Evolutionary conservation across 2,888 invertebrate genomes (phyloP).

Genomic region (Amphiduros pacificus): DNA sequence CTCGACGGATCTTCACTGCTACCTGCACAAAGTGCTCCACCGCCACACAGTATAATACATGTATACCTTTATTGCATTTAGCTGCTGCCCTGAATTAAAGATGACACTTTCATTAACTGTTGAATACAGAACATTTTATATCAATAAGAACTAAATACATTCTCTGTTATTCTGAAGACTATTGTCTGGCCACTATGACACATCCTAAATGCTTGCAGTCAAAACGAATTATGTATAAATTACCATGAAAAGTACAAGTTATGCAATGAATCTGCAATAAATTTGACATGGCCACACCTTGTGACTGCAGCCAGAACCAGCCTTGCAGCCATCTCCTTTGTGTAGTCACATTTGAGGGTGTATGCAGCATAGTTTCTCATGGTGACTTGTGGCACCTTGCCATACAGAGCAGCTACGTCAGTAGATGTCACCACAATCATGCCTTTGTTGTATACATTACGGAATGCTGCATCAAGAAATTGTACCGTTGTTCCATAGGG

Average conservation of each 20-base stretch:
- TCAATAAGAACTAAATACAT: no score
- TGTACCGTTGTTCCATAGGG: conserved; percentile 39
- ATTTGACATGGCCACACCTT: conserved; percentile 30
- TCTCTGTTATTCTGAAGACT: no score
- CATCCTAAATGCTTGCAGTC: no score
- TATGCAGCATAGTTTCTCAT: conserved; percentile 43
- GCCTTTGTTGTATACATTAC: conserved; percentile 44
- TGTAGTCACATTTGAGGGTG: conserved; percentile 48
- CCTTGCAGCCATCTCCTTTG: conserved; percentile 49
- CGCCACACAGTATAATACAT: conserved; percentile 41
- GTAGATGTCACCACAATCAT: conserved; percentile 46
- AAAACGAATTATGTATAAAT: neutral
- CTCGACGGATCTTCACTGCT: conserved; percentile 37
- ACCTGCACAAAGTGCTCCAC: conserved; percentile 46
- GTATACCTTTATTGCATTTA: conserved; percentile 47
- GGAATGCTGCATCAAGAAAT: conserved; percentile 45
- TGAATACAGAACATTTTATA: no score
- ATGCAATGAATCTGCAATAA: neutral
- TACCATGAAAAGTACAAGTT: neutral
- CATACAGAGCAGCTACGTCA: conserved; percentile 49
- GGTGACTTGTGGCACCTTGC: conserved; percentile 43
- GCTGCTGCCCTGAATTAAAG: conserved; percentile 41
- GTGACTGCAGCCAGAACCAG: conserved; percentile 44
- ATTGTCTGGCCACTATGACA: no score
- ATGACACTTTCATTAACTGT: no score